Conservation (phyloP, 2,888 invertebrate species). For the Invenusta paracnida region DNA sequence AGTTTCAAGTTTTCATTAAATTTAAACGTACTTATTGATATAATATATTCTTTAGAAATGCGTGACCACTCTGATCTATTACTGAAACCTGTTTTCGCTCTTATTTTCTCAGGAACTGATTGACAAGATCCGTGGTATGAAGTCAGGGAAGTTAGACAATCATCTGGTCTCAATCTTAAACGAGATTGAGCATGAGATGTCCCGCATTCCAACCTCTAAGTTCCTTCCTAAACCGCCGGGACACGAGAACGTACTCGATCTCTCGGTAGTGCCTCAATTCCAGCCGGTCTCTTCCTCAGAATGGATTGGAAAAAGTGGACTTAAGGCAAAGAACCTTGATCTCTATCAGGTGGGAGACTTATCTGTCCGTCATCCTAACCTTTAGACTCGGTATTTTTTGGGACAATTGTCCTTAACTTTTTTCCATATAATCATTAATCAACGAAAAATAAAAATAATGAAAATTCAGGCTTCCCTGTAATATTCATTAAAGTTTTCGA, state of each 20-base stretch:
- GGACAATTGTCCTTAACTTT: too few relatives aligned
- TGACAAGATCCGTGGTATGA: conserved; percentile 60
- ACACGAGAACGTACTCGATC: conserved; percentile 56
- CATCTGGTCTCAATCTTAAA: conserved; percentile 59
- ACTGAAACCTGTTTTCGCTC: too few relatives aligned
- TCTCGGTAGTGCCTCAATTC: conserved; percentile 53
- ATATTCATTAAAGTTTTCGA: too few relatives aligned
- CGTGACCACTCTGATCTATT: too few relatives aligned
- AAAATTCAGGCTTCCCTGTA: too few relatives aligned
- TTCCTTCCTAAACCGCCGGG: conserved; percentile 60
- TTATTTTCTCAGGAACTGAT: conserved; percentile 57
- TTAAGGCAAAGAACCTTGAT: conserved; percentile 59
- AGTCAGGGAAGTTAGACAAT: conserved; percentile 59
- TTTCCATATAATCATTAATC: too few relatives aligned
- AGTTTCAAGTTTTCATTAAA: background rate
- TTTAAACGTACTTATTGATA: background rate
- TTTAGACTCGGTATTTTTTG: too few relatives aligned
- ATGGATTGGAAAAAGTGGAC: conserved; percentile 58
- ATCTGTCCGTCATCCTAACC: too few relatives aligned
- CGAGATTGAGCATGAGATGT: conserved; percentile 57
- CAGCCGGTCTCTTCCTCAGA: conserved; percentile 55
- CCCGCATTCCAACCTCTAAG: conserved; percentile 57
- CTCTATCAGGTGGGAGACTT: conserved; percentile 54
- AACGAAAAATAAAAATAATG: too few relatives aligned
- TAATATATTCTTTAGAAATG: background rate